A percentile compares a stretch with the other conserved stretches of the same genome.
These are phyloP conservation scores for Clavelina lepadiformis DNA, from an alignment of 23 tunicate species.

Conservation along the genomic window DNA sequence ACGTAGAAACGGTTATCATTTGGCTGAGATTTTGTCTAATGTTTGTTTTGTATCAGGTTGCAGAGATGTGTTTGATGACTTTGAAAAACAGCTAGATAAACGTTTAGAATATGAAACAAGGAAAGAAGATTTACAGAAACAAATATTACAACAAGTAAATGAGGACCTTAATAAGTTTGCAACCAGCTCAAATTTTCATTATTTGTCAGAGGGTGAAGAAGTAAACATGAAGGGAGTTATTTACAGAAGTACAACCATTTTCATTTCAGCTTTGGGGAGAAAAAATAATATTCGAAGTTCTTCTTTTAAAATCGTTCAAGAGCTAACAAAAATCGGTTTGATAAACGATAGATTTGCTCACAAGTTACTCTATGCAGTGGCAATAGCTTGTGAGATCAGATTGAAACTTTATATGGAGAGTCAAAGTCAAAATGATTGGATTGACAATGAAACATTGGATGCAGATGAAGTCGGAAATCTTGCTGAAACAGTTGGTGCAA, in stretches of 20 bases:
- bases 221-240: not conserved
- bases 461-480: too few relatives aligned
- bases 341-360: not conserved
- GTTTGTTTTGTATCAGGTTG: slow-evolving; percentile 33
- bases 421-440: too few relatives aligned
- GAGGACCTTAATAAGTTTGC: not conserved
- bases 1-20: slow-evolving; percentile 21
- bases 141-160: too few relatives aligned
- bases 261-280: not conserved
- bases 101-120: too few relatives aligned
- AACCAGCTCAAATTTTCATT: not conserved
- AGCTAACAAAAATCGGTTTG: not conserved
- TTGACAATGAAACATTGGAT: too few relatives aligned
- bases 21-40: slow-evolving; percentile 33
- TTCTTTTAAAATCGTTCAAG: not conserved
- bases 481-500: slow-evolving; percentile 1
- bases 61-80: not conserved
- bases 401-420: not conserved
- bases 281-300: not conserved
- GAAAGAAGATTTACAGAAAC: too few relatives aligned
- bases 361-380: slow-evolving; percentile 3
- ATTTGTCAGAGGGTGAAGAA: not conserved
- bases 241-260: slow-evolving; percentile 1
- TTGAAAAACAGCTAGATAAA: not conserved
- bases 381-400: slow-evolving; percentile 8